Conservation (phyloP, 2,888 invertebrate species). For the Amaurobius ferox region DNA sequence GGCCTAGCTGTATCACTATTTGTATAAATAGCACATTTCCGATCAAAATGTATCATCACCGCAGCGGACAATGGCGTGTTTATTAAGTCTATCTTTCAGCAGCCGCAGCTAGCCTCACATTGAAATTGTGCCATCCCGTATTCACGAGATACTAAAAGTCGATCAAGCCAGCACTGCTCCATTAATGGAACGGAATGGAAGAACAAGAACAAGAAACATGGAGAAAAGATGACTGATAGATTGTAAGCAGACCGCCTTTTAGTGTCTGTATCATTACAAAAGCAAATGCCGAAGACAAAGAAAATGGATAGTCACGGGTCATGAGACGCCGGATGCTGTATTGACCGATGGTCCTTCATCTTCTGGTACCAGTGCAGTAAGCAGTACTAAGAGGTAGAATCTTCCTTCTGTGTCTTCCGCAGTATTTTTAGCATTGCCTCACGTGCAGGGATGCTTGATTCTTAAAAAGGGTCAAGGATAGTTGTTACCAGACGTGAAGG, state of each 20-base stretch:
- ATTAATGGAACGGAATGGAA: neutral
- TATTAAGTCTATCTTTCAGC: too few relatives aligned
- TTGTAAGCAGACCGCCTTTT: neutral
- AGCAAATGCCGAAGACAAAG: slow-evolving; percentile 25
- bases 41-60: too few relatives aligned
- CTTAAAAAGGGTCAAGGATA: slow-evolving; percentile 57
- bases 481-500: neutral
- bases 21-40: too few relatives aligned
- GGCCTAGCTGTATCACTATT: too few relatives aligned
- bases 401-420: neutral
- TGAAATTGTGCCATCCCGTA: too few relatives aligned
- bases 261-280: slow-evolving; percentile 3
- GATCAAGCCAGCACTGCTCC: too few relatives aligned
- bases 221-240: neutral
- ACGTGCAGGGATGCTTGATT: slow-evolving; percentile 15
- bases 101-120: too few relatives aligned
- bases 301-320: slow-evolving; percentile 32
- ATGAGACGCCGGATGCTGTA: slow-evolving; percentile 29
- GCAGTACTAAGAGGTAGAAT: neutral
- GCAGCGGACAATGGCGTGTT: too few relatives aligned
- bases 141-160: too few relatives aligned
- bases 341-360: neutral
- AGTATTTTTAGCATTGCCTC: slow-evolving; percentile 35
- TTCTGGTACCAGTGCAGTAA: neutral
- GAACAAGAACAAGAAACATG: neutral